A percentile compares a stretch with the other conserved stretches of the same genome.
These are phyloP conservation scores for Pseudococcus viburni DNA, from an alignment of 2,888 invertebrate genomes.

Conservation along the genomic window DNA sequence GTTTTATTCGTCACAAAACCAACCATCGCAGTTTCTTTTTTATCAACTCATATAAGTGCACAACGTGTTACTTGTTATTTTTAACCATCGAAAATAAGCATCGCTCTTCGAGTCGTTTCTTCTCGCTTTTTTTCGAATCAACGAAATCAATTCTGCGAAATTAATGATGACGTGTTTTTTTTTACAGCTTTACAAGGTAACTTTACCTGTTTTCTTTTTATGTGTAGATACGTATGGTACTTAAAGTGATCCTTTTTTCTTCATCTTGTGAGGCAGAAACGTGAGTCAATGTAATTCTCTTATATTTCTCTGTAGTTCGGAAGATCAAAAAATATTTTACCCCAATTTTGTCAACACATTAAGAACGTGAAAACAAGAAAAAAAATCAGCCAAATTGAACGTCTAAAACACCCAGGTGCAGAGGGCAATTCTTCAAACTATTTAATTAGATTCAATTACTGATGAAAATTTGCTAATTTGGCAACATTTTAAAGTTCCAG, in stretches of 20 bases:
- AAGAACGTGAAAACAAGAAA: too few species aligned
- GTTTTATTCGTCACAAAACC: conserved; percentile 31
- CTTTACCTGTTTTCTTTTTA: background rate
- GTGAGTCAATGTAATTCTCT: background rate
- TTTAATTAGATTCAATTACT: too few species aligned
- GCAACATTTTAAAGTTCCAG: too few species aligned
- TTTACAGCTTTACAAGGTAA: background rate
- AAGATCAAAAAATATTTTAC: too few species aligned
- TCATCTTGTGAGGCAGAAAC: background rate
- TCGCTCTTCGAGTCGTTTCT: background rate
- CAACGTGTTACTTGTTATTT: conserved; percentile 27
- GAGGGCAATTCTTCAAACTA: too few species aligned
- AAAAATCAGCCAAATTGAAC: too few species aligned
- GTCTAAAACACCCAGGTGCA: too few species aligned
- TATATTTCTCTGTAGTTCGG: too few species aligned
- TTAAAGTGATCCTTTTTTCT: background rate
- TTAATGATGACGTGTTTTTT: conserved; percentile 12
- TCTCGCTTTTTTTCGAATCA: background rate
- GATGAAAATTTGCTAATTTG: too few species aligned
- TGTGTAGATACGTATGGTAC: background rate
- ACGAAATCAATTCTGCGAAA: background rate
- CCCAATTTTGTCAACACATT: too few species aligned
- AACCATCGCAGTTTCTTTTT: background rate
- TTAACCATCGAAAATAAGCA: conserved; percentile 9
- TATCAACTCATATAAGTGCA: conserved; percentile 12